phyloP scores from a whole-genome alignment of 2,888 invertebrate genomes.

The Acrobeloides nanus region DNA sequence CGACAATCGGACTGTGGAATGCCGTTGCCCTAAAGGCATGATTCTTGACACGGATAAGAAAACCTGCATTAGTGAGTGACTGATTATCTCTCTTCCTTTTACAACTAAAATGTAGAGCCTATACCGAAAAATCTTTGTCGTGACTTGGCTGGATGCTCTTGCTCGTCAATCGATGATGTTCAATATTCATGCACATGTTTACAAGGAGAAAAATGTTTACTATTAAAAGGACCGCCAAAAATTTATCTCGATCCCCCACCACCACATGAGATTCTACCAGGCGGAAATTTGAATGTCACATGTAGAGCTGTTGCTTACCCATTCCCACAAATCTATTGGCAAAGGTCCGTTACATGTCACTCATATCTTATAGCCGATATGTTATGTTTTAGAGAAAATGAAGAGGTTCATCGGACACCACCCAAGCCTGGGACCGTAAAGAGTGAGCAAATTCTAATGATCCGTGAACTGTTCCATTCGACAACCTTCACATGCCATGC shows the following conservation, averaged over 20 bases:
- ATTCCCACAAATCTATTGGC: conserved; percentile 50
- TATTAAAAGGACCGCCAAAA: conserved; percentile 45
- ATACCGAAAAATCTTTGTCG: conserved; percentile 49
- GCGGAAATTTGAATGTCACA: conserved; percentile 50
- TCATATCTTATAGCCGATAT: no score
- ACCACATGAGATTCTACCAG: conserved; percentile 47
- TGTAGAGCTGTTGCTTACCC: conserved; percentile 50
- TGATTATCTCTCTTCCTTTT: neutral
- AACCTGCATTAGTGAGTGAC: conserved; percentile 44
- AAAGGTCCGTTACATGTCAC: conserved; percentile 23
- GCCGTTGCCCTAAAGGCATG: conserved; percentile 49
- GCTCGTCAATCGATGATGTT: conserved; percentile 38
- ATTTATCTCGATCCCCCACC: conserved; percentile 47
- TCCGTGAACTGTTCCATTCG: conserved; percentile 32
- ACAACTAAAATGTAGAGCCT: conserved; percentile 48
- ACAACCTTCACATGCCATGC: conserved; percentile 47
- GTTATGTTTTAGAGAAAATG: no score
- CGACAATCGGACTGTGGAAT: conserved; percentile 44
- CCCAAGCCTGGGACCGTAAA: no score
- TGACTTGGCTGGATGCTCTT: conserved; percentile 44
- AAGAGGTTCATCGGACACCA: no score
- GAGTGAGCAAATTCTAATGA: no score
- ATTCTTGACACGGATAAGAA: conserved; percentile 41
- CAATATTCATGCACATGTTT: conserved; percentile 44
- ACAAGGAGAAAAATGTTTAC: conserved; percentile 44